Evolutionary conservation across 2,797 vertebrate genomes (phyloP).

Genomic region (Myotis pilosus): DNA sequence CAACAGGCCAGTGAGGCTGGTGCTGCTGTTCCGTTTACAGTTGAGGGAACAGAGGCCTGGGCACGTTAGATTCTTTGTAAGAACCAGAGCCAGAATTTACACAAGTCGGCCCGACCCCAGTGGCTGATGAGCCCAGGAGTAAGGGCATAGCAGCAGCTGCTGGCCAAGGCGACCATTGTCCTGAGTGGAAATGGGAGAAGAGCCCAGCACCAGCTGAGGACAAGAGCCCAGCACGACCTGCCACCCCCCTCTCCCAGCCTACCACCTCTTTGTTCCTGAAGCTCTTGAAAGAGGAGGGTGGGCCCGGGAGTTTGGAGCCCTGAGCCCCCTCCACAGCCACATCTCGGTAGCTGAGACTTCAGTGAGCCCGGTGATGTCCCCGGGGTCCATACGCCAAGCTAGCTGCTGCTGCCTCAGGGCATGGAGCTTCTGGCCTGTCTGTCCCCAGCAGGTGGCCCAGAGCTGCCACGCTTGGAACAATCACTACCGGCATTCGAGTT

Average conservation of each 20-base stretch:
- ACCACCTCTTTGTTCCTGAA: not conserved
- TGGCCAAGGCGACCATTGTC: not conserved
- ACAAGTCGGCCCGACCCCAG: not conserved
- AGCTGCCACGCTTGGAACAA: not conserved
- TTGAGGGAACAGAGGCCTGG: not conserved
- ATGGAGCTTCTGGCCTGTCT: not conserved
- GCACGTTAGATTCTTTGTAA: not conserved
- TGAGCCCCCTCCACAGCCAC: not conserved
- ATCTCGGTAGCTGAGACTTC: not conserved
- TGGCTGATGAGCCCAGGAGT: accelerated
- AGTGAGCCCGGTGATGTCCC: not conserved
- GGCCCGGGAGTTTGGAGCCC: not conserved
- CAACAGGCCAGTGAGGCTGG: not conserved
- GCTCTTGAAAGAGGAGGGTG: not conserved
- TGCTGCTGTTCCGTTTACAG: not conserved
- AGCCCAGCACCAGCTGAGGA: no score
- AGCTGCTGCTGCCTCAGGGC: not conserved
- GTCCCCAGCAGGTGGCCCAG: not conserved
- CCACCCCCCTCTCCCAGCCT: not conserved
- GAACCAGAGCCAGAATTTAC: not conserved
- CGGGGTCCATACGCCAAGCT: not conserved
- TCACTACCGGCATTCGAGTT: not conserved
- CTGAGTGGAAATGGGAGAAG: not conserved
- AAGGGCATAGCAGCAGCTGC: not conserved
- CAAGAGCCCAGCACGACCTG: not conserved